These are phyloP conservation scores for Coregonus suidteri DNA, from an alignment of 2,797 vertebrate genomes.

Conservation along the genomic window DNA sequence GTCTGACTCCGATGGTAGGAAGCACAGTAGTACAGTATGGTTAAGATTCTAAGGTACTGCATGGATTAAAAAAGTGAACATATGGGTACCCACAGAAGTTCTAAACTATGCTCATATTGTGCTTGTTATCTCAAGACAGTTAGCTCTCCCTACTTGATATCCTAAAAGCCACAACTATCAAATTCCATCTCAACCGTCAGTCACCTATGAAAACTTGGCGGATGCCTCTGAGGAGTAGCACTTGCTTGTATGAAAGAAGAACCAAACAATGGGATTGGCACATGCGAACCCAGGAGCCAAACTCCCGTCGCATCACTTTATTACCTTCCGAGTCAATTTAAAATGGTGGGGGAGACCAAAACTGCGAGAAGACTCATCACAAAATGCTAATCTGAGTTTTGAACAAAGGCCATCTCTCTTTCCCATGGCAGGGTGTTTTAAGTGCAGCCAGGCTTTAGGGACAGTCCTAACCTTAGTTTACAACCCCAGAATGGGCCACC, in stretches of 20 bases:
- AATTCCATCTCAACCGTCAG: not conserved
- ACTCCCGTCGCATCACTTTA: conserved; percentile 53
- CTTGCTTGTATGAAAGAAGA: conserved; percentile 13
- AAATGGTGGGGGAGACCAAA: conserved; percentile 31
- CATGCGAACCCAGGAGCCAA: conserved; percentile 54
- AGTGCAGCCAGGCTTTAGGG: conserved; percentile 25
- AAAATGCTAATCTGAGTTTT: conserved; percentile 43
- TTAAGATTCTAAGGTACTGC: not conserved
- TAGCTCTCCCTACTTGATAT: not conserved
- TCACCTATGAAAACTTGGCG: conserved; percentile 20
- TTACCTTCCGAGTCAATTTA: conserved; percentile 52
- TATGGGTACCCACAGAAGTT: not conserved
- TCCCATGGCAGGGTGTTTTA: conserved; percentile 10
- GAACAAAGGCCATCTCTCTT: conserved; percentile 42
- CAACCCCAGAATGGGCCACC: conserved; percentile 53
- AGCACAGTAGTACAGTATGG: not conserved
- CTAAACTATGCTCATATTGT: not conserved
- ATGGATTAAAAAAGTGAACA: not conserved
- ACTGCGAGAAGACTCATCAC: conserved; percentile 6
- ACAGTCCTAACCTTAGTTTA: conserved; percentile 30
- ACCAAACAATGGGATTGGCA: conserved; percentile 33
- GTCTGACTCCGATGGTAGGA: not conserved
- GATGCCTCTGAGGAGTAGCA: conserved; percentile 23
- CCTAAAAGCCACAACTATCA: not conserved
- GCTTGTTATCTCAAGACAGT: not conserved